A percentile compares a stretch with the other conserved stretches of the same genome.
These are phyloP conservation scores for Sebastes cheni DNA, from an alignment of 2,797 vertebrate species.

Conservation along the genomic window DNA sequence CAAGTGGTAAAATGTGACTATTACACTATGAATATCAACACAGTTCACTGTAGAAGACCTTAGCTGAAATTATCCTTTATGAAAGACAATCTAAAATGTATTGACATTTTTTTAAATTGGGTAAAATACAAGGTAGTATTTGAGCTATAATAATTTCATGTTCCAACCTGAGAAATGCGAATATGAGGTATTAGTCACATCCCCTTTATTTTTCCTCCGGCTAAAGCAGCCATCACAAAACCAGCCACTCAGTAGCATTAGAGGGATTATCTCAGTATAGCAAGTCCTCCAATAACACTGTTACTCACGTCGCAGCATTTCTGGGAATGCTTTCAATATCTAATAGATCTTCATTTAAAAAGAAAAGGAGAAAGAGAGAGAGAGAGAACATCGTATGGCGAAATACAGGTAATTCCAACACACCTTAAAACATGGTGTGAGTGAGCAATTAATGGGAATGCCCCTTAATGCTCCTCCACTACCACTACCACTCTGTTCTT, in stretches of 20 bases:
- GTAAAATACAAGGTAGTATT: background rate
- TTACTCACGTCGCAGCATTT: background rate
- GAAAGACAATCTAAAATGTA: background rate
- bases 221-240: background rate
- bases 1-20: slow-evolving; percentile 31
- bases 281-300: background rate
- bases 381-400: background rate
- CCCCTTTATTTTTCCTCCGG: background rate
- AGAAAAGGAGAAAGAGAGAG: background rate
- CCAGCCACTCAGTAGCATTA: background rate
- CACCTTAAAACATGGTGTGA: background rate
- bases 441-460: background rate
- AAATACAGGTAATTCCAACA: background rate
- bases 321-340: background rate
- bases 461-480: background rate
- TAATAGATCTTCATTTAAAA: background rate
- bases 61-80: background rate
- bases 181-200: background rate
- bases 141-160: background rate
- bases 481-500: background rate
- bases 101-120: background rate
- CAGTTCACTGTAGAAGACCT: background rate
- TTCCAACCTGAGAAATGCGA: slow-evolving; percentile 35
- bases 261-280: background rate
- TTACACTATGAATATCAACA: slow-evolving; percentile 18